Percentiles rank a stretch among this genome's conserved stretches.
These are phyloP conservation scores for Drosophila anomalata DNA, from an alignment of 2,888 invertebrate genomes.

Conservation along the genomic window DNA sequence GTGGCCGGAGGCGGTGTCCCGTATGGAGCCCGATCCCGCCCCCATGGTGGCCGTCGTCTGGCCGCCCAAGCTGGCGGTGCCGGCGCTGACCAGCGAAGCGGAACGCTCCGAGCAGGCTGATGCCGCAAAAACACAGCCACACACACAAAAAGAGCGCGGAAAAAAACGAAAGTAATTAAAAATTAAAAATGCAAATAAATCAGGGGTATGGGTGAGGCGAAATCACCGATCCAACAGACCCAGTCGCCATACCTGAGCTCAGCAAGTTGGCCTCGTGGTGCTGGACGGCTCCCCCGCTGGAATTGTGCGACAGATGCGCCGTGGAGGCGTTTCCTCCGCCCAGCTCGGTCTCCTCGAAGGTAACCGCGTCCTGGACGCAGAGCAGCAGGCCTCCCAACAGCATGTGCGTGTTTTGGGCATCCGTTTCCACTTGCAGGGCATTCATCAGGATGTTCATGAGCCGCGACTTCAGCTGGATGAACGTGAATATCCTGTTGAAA, in stretches of 20 bases:
- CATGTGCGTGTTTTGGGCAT: slow-evolving; percentile 94
- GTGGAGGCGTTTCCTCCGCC: slow-evolving; percentile 84
- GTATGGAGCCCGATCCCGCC: slow-evolving; percentile 64
- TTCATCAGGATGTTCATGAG: slow-evolving; percentile 92
- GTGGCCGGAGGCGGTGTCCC: slow-evolving; percentile 83
- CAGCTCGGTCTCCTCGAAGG: slow-evolving; percentile 89
- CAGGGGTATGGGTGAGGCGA: slow-evolving; percentile 7
- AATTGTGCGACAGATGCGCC: slow-evolving; percentile 82
- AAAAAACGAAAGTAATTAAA: slow-evolving; percentile 42
- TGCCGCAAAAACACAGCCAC: slow-evolving; percentile 37
- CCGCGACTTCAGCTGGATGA: slow-evolving; percentile 89
- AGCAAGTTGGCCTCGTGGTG: slow-evolving; percentile 85
- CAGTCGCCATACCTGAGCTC: slow-evolving; percentile 86
- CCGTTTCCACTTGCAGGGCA: slow-evolving; percentile 92
- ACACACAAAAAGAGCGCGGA: slow-evolving; percentile 29
- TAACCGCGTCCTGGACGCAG: slow-evolving; percentile 91
- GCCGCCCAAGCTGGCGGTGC: slow-evolving; percentile 83
- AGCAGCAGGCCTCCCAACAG: slow-evolving; percentile 91
- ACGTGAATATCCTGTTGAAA: slow-evolving; percentile 84
- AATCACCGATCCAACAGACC: neutral
- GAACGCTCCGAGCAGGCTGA: slow-evolving; percentile 84
- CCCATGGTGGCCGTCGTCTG: slow-evolving; percentile 81
- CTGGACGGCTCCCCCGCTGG: slow-evolving; percentile 80
- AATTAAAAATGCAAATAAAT: slow-evolving; percentile 42
- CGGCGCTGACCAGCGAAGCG: slow-evolving; percentile 83